phyloP scores from a whole-genome alignment of 1,140 invertebrate genomes.

The Pogonus chalceus region DNA sequence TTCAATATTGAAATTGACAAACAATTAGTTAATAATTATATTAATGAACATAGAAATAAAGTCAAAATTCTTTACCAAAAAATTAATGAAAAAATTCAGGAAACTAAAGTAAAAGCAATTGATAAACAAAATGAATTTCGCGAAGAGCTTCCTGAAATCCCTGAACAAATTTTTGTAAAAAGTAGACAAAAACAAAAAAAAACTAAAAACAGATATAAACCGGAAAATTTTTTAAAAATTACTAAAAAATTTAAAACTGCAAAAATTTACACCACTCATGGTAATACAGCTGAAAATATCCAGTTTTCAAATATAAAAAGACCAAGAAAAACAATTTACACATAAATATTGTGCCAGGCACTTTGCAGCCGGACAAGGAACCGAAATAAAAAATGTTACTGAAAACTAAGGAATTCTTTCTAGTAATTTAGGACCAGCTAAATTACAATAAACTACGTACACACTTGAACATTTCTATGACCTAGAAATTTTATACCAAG shows the following conservation, averaged over 20 bases:
- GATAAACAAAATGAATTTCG: too few species aligned
- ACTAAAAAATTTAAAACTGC: constrained; percentile 9
- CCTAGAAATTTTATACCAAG: neutral
- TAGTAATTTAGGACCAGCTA: neutral
- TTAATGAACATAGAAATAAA: too few species aligned
- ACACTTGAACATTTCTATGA: neutral
- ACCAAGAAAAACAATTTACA: neutral
- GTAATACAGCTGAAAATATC: neutral
- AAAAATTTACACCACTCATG: neutral
- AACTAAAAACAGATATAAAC: constrained; percentile 10
- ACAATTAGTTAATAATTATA: too few species aligned
- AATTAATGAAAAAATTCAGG: too few species aligned
- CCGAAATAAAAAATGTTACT: neutral
- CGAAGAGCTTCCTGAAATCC: too few species aligned
- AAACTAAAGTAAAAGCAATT: too few species aligned
- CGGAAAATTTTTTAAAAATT: constrained; percentile 9
- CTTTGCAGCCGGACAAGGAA: neutral
- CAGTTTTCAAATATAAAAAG: neutral
- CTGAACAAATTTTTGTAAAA: too few species aligned
- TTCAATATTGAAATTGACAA: too few species aligned
- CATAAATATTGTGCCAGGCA: neutral
- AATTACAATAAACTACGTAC: neutral
- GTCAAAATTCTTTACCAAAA: too few species aligned
- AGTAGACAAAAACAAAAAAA: too few species aligned
- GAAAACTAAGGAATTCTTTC: neutral